Conservation (phyloP, 2,113 vertebrate species). For the Pleuronectes platessa region DNA sequence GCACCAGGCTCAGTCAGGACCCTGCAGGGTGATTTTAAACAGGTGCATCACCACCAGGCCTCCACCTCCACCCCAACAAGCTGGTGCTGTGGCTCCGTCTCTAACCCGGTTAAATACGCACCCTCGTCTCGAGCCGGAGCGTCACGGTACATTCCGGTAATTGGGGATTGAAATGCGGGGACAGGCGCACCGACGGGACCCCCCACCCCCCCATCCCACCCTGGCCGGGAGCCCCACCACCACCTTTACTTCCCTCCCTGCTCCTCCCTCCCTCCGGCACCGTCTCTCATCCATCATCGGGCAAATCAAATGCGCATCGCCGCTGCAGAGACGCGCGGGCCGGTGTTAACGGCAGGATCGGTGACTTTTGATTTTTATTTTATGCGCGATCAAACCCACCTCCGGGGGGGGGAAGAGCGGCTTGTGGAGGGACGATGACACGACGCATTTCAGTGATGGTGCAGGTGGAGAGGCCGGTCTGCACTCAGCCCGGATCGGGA, state of each 20-base stretch:
- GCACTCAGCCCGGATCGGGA: conserved; percentile 4
- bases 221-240: neutral
- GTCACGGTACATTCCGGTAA: conserved; percentile 74
- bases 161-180: conserved; percentile 69
- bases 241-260: neutral
- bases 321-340: conserved; percentile 32
- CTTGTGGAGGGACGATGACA: conserved; percentile 65
- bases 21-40: conserved; percentile 8
- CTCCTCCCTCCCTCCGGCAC: neutral
- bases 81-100: conserved; percentile 31
- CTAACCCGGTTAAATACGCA: conserved; percentile 51
- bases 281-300: conserved; percentile 73
- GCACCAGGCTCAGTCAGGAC: too few species aligned
- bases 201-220: conserved; percentile 15
- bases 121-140: conserved; percentile 49
- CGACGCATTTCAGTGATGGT: conserved; percentile 67
- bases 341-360: conserved; percentile 54
- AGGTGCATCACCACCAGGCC: conserved; percentile 20
- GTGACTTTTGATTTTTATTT: conserved; percentile 63
- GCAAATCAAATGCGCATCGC: conserved; percentile 69
- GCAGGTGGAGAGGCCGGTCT: conserved; percentile 20
- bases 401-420: conserved; percentile 7
- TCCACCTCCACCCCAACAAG: neutral
- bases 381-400: conserved; percentile 57
- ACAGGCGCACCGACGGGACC: conserved; percentile 61